A percentile compares a stretch with the other conserved stretches of the same genome.
phyloP scores from a whole-genome alignment of 2,797 vertebrate genomes.

The Chiloscyllium punctatum region DNA sequence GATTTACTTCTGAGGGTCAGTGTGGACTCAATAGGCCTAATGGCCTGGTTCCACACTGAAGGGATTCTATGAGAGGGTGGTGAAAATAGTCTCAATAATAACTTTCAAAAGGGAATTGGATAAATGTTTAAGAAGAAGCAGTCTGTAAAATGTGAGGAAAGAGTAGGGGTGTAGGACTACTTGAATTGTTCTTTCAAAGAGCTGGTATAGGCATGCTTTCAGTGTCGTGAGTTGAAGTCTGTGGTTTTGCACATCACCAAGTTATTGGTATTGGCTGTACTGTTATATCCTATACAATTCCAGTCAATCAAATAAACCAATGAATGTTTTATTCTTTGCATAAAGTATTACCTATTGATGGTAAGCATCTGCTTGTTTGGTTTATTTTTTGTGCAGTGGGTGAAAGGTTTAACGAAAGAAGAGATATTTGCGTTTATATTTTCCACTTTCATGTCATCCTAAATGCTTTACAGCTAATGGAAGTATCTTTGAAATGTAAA shows the following conservation, averaged over 20 bases:
- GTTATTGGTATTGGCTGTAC: conserved; percentile 23
- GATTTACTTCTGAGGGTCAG: too few species aligned
- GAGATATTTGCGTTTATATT: neutral
- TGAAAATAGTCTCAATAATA: neutral
- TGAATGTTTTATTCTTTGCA: neutral
- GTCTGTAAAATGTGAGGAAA: neutral
- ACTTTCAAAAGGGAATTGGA: neutral
- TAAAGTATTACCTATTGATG: neutral
- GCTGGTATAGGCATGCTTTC: neutral
- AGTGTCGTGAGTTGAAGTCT: neutral
- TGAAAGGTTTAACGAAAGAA: neutral
- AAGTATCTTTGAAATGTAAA: neutral
- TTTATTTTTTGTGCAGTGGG: neutral
- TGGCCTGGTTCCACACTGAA: too few species aligned
- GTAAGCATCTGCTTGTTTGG: neutral
- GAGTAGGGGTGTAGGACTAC: neutral
- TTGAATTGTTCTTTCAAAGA: neutral
- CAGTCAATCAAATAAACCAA: conserved; percentile 15
- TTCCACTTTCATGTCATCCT: neutral
- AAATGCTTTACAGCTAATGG: neutral
- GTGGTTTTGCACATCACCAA: neutral
- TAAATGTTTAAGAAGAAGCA: neutral
- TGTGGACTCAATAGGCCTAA: too few species aligned
- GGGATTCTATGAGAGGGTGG: too few species aligned
- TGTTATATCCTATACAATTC: neutral